These are phyloP conservation scores for Diadema setosum DNA, from an alignment of 35 echinoderm and acorn worm species.

Conservation along the genomic window DNA sequence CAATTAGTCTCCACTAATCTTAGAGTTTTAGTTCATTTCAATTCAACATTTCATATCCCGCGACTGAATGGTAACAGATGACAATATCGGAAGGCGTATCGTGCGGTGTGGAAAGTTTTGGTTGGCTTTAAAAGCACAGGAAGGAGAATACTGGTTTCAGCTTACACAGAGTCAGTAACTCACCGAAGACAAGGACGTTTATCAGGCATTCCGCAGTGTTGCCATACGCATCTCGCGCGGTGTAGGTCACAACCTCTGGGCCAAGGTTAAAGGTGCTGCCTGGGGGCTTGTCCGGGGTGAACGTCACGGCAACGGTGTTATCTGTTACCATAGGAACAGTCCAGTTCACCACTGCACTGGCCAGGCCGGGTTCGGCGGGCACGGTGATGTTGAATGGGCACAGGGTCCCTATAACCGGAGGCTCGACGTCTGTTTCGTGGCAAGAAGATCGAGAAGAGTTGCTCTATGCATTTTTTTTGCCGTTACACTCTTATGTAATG, in stretches of 20 bases:
- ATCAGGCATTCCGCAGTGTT: slow-evolving; percentile 6
- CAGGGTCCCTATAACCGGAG: background rate
- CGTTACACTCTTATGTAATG: too few species aligned
- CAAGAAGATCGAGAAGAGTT: background rate
- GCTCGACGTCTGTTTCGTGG: slow-evolving; percentile 18
- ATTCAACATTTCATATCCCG: too few species aligned
- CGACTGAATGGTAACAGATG: too few species aligned
- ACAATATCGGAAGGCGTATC: too few species aligned
- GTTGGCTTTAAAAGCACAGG: too few species aligned
- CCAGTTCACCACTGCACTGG: slow-evolving; percentile 25
- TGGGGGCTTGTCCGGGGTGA: background rate
- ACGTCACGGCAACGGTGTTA: slow-evolving; percentile 8
- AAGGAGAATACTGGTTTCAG: too few species aligned
- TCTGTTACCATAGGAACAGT: slow-evolving; percentile 14
- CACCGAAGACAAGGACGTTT: background rate
- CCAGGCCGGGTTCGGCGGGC: background rate
- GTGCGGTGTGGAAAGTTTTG: too few species aligned
- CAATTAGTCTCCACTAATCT: too few species aligned
- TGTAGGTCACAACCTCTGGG: background rate
- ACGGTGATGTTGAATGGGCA: slow-evolving; percentile 19
- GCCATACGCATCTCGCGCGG: background rate
- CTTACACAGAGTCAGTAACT: too few species aligned
- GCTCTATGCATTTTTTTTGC: too few species aligned
- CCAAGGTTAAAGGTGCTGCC: background rate
- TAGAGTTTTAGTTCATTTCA: too few species aligned